A percentile compares a stretch with the other conserved stretches of the same genome.
phyloP scores from a whole-genome alignment of 2,113 vertebrate species.

The Cebidichthys violaceus region DNA sequence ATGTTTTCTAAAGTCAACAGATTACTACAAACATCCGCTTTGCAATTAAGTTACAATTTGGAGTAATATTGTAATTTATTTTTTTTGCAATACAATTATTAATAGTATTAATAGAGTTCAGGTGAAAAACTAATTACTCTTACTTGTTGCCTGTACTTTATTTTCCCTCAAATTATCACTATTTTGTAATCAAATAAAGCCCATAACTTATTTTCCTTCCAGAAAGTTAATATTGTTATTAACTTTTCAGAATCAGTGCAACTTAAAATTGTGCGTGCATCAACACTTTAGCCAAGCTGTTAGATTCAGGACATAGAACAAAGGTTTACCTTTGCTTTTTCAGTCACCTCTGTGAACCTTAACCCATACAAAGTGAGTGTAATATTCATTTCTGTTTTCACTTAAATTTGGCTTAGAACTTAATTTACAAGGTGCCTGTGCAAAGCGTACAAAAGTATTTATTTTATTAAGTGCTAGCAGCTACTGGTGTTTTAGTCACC shows the following conservation, averaged over 20 bases:
- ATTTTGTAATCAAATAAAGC: neutral
- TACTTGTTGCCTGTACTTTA: neutral
- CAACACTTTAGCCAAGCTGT: neutral
- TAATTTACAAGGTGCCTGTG: slow-evolving; percentile 74
- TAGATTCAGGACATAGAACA: neutral
- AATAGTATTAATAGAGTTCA: neutral
- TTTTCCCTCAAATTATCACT: neutral
- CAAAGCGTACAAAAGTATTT: slow-evolving; percentile 65
- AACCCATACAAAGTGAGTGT: slow-evolving; percentile 36
- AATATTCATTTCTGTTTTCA: slow-evolving; percentile 78
- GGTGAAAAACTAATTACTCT: neutral
- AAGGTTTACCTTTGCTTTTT: slow-evolving; percentile 15
- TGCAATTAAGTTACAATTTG: neutral
- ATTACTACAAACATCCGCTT: neutral
- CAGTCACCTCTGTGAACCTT: slow-evolving; percentile 36
- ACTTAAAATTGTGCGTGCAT: neutral
- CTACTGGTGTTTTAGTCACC: slow-evolving; percentile 73
- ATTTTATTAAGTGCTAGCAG: slow-evolving; percentile 80
- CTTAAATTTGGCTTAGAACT: slow-evolving; percentile 68
- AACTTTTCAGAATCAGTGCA: neutral
- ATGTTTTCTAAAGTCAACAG: neutral
- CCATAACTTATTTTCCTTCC: neutral
- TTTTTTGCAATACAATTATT: neutral
- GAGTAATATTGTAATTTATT: neutral
- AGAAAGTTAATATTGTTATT: no score